Conservation (phyloP, 2,113 vertebrate genomes). For the Stercorarius parasiticus region DNA sequence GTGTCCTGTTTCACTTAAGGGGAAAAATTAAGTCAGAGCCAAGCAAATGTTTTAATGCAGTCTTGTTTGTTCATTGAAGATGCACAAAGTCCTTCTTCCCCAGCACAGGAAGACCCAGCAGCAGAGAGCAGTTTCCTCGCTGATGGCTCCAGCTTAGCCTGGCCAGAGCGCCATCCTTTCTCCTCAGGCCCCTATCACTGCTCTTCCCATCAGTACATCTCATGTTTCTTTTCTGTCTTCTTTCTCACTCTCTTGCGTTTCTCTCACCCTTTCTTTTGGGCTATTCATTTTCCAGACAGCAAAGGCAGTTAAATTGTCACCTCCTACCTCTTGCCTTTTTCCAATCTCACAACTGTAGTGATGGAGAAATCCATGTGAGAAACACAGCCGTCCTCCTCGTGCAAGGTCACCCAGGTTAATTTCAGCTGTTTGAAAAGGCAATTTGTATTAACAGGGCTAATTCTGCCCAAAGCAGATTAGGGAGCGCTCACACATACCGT, state of each 20-base stretch:
- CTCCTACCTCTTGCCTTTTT: background rate
- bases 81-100: background rate
- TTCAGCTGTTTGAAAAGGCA: background rate
- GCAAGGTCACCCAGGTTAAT: background rate
- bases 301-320: slow-evolving; percentile 1
- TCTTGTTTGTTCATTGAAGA: background rate
- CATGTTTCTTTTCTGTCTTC: background rate
- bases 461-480: background rate
- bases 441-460: background rate
- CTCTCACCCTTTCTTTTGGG: background rate
- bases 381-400: background rate
- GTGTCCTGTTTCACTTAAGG: background rate
- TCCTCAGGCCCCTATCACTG: background rate
- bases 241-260: background rate
- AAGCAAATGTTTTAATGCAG: background rate
- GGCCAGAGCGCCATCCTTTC: background rate
- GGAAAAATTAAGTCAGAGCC: background rate
- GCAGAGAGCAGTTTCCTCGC: background rate
- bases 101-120: background rate
- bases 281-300: slow-evolving; percentile 10
- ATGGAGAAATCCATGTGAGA: background rate
- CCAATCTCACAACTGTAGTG: background rate
- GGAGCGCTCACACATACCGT: background rate
- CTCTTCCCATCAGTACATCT: background rate
- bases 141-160: background rate